Base-by-base conservation (phyloP, 2,888 invertebrate species). In the Liposcelis brunnea region DNA sequence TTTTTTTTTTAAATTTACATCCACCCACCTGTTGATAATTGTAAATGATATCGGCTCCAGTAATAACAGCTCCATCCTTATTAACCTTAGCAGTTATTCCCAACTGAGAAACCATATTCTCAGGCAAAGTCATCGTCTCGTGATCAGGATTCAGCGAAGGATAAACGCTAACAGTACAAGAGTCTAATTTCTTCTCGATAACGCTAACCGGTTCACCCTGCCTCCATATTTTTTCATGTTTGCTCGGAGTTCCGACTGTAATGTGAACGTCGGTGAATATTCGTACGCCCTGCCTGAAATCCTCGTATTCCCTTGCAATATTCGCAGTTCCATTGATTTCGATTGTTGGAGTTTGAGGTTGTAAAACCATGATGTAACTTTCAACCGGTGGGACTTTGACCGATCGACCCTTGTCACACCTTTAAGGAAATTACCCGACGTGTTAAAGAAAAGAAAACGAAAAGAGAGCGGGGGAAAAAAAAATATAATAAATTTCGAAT, bases 141-240 rank as follows among this genome's bases (percentile, higher is more conserved):
- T 93, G 89, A 65, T 94, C 93, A 6, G 93, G 89, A 69, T 94
- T 90, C 53, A 97, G 68, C 6, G 90, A 87, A 31, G 95, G 95
- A 63, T 91, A 89, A 48, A 95, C 91, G 37, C 86, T 82, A 47
- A 97, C 81, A 49, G 84, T 83, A 65, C 97, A 97, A 45, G 89
- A 86, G 63, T 95, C 94, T 55, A 95, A 64, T 60, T 81, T 78
- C 60, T 81, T 77, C 45, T 71, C 69, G 4, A 50, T 56, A 16
- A 59, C 59, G 52, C 58, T 59, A 48, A 58, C 56, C 32, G 59
- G 55, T 48, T 58, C 59, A 45, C 59, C 61, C 59, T 47, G 19
- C 18, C 48, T 31, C 14, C 32, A 35, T 31, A 31, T 46, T 14
- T 33, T 31, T 44, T 47, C 37, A 21, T 11, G 47, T 35, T 33